Evolutionary conservation across 2,797 vertebrate genomes (phyloP), one percentile per base, ranked within the genome.

Genomic region (Dallia pectoralis): DNA sequence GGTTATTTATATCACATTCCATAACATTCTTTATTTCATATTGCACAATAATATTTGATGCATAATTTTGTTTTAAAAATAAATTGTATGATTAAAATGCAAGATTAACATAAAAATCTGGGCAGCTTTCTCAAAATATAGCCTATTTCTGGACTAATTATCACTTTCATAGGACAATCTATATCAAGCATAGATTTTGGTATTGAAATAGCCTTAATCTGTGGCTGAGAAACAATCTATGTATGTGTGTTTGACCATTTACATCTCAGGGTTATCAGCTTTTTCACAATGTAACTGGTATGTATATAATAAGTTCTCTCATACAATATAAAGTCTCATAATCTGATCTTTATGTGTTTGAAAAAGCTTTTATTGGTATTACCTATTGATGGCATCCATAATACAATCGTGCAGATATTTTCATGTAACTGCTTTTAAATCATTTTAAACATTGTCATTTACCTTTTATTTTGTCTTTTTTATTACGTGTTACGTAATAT

Each of bases 401-500:
- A 85, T 82, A 78, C 78, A 82, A 84, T 80, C 78, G 74, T 16
- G 36, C 12, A 77, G 56, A 63, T 74, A 84, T 77, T 79, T 85
- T 75, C 84, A 65, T 84, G 84, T 78, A 83, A 81, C 75, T 71
- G 63, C 81, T 87, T n/a, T n/a, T 81, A 9, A 68, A 67, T 77
- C 16, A 74, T 84, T 84, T 72, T 89, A 81, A 90, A 82, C 81
- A 80, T 89, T 87, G 89, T 83, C 81, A 80, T 89, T 87, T 82
- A 89, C 82, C 84, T 90, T 88, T 89, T 44, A 3, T 44, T 88
- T 86, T 90, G 79, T 87, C 81, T 89, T 86, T 81, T 79, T 89
- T 90, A 89, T 88, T 81, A 85, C 84, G 76, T 88, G 87, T 81
- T 87, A 88, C 86, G 79, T 88, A 89, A 89, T 92, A 91, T 91